Base-by-base conservation (phyloP, 2,797 vertebrate species). In the Rachycentron canadum region DNA sequence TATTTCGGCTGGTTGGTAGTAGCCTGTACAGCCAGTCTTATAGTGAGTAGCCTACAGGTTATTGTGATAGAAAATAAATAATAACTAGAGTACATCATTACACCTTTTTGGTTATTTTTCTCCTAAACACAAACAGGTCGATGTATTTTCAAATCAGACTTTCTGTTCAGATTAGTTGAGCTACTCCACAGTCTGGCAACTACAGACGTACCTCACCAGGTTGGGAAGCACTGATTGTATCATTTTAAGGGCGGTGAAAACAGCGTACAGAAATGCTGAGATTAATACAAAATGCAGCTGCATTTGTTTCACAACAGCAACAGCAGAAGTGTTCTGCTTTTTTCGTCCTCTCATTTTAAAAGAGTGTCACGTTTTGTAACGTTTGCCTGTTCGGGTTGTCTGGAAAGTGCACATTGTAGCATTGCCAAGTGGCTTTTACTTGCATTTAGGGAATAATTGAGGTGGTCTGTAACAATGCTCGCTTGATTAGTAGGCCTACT, bases 401-500 rank as follows among this genome's bases (percentile, higher is more conserved):
- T 38, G 30, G 32, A 69, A 76, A 53, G 56, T 23, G 14, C 47
- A 68, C 41, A 52, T 75, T 77, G 72, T 40, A 73, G 25, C 34
- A 4, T 45, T 57, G 11, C 61, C 7, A 43, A 76, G 62, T 47
- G 70, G 62, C 57, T 88, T 84, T 88, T 73, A 68, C 50, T 71
- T 56, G 45, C 53, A 69, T 74, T 61, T 41, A 50, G 41, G 59
- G 50, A 63, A 74, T 72, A 68, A 77, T 32, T 84, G 34, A 83
- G 79, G 56, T 70, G 50, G 61, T 82, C 23, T 59, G 56, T 58
- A 45, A 68, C 56, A 72, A 73, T 79, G 70, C 52, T 64, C 69
- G 53, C 50, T 73, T 87, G 83, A 88, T 88, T 77, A 69, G 57
- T 36, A 9, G 40, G 40, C 14, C 40, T 17, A 58, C 69, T 75